A percentile compares a stretch with the other conserved stretches of the same genome.
Evolutionary conservation across 2,888 invertebrate genomes (phyloP).

Genomic region (Agrotis puta): DNA sequence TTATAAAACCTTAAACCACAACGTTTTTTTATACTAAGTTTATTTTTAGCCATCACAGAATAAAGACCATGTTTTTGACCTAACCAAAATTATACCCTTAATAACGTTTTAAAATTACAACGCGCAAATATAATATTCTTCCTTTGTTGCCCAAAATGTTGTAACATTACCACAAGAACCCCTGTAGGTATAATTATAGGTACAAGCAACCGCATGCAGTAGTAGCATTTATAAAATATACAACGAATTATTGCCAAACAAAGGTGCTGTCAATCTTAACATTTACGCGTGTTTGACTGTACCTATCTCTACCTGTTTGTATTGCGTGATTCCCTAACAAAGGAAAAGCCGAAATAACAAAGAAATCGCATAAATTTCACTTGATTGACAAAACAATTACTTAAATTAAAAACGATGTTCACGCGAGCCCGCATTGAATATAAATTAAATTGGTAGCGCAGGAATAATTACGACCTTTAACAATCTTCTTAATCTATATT

Average conservation of each 20-base stretch:
- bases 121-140: constrained; percentile 8
- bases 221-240: constrained; percentile 1
- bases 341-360: constrained; percentile 65
- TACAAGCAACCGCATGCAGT: constrained; percentile 7
- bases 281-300: constrained; percentile 14
- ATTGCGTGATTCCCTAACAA: constrained; percentile 64
- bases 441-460: constrained; percentile 44
- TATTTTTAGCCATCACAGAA: too few species aligned
- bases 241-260: not conserved
- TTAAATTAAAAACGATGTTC: constrained; percentile 76
- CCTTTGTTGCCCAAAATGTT: not conserved
- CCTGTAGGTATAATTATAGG: constrained; percentile 21
- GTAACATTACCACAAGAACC: constrained; percentile 17
- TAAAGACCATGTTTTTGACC: not conserved
- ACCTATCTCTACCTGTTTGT: constrained; percentile 30
- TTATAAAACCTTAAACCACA: not conserved
- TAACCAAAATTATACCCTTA: constrained; percentile 12
- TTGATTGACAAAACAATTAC: constrained; percentile 81
- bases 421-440: constrained; percentile 69
- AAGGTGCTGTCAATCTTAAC: not conserved
- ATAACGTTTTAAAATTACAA: constrained; percentile 20
- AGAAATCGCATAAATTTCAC: constrained; percentile 68
- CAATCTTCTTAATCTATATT: constrained; percentile 20
- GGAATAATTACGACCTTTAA: constrained; percentile 27
- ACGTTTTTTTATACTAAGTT: not conserved